These are phyloP conservation scores for Triplophysa dalaica DNA, from an alignment of 2,113 vertebrate species.

Conservation along the genomic window DNA sequence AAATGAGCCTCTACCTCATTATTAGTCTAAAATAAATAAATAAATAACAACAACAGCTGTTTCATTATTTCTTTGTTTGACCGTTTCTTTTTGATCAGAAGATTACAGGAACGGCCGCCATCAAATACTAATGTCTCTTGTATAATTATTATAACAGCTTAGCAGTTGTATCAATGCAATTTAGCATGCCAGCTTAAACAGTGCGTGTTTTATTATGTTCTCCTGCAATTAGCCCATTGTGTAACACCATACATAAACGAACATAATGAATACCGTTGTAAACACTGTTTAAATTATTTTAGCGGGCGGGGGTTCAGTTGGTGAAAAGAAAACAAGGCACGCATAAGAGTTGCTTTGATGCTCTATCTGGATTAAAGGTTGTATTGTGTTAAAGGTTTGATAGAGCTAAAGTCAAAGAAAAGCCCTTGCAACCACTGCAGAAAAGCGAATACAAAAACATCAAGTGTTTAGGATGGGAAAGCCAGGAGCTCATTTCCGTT, in stretches of 20 bases:
- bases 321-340: neutral
- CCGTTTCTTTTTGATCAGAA: constrained; percentile 33
- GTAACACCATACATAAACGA: constrained; percentile 31
- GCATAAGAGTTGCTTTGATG: neutral
- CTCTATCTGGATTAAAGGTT: neutral
- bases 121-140: constrained; percentile 51
- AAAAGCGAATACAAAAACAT: neutral
- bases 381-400: neutral
- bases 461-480: neutral
- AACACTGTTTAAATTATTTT: constrained; percentile 13
- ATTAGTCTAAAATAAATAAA: constrained; percentile 3
- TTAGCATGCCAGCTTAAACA: constrained; percentile 45
- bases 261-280: constrained; percentile 25
- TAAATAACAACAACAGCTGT: neutral
- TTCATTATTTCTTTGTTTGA: constrained; percentile 25
- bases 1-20: constrained; percentile 29
- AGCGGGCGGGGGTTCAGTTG: neutral
- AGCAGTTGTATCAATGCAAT: constrained; percentile 52
- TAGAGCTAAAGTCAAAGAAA: neutral
- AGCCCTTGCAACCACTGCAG: neutral
- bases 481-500: neutral
- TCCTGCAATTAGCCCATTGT: constrained; percentile 40
- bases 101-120: constrained; percentile 42
- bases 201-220: constrained; percentile 43
- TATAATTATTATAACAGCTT: constrained; percentile 49